Evolutionary conservation across 2,797 vertebrate genomes (phyloP).

Genomic region (Neostethus bicornis): DNA sequence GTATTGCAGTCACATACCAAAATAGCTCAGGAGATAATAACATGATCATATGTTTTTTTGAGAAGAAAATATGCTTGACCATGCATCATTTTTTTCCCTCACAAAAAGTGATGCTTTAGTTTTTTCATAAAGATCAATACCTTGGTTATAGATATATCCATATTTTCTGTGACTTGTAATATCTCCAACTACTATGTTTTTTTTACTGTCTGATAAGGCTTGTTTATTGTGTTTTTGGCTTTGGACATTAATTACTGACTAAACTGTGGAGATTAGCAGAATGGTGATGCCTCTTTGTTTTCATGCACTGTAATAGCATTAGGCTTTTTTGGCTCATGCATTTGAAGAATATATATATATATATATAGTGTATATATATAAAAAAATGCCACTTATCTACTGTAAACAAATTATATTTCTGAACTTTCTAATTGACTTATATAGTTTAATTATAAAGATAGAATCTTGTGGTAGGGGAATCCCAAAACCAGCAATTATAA

Average conservation of each 20-base stretch:
- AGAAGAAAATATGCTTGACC: conserved; percentile 45
- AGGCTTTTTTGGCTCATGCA: conserved; percentile 28
- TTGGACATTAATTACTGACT: not conserved
- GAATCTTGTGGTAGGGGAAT: too few species aligned
- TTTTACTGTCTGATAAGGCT: too few species aligned
- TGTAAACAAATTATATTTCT: too few species aligned
- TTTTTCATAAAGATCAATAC: conserved; percentile 21
- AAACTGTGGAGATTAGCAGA: conserved; percentile 16
- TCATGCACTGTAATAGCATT: conserved; percentile 27
- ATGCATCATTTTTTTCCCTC: conserved; percentile 36
- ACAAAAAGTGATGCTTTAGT: conserved; percentile 29
- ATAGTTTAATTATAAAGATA: too few species aligned
- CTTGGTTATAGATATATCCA: conserved; percentile 11
- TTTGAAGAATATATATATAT: too few species aligned
- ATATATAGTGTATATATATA: too few species aligned
- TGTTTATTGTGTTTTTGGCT: not conserved
- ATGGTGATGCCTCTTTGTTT: conserved; percentile 21
- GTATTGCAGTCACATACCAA: conserved; percentile 65
- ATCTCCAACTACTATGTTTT: too few species aligned
- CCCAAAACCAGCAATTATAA: too few species aligned
- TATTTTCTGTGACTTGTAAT: not conserved
- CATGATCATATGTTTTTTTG: conserved; percentile 64
- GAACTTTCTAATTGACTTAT: too few species aligned
- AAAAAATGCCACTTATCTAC: too few species aligned
- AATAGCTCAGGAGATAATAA: conserved; percentile 54